Percentiles rank a stretch among this genome's conserved stretches.
Conservation (phyloP, 92 coral and sea anemone genomes). For the Isaurus tuberculatus region DNA sequence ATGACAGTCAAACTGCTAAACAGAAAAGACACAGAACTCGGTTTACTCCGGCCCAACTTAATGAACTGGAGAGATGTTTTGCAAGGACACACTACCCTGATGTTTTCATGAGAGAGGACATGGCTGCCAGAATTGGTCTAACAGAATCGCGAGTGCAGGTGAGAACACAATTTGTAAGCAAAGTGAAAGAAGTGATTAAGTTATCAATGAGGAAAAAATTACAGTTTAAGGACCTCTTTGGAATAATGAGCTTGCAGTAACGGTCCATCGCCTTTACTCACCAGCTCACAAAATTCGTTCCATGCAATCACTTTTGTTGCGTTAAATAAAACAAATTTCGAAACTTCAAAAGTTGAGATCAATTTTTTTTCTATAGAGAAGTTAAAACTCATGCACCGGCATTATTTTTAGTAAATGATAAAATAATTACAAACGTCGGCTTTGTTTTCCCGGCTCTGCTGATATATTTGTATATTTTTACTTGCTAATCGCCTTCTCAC, state of each 20-base stretch:
- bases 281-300: slow-evolving; percentile 4
- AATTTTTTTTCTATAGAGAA: neutral
- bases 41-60: slow-evolving; percentile 98
- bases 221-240: slow-evolving; percentile 76
- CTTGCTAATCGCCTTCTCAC: slow-evolving; percentile 93
- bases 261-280: slow-evolving; percentile 70
- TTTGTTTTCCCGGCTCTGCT: slow-evolving; percentile 81
- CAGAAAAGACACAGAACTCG: slow-evolving; percentile 99
- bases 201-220: slow-evolving; percentile 74
- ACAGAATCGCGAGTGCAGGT: slow-evolving; percentile 99
- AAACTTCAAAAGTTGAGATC: slow-evolving; percentile 24
- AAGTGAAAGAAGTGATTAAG: slow-evolving; percentile 55
- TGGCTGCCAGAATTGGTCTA: slow-evolving; percentile 95
- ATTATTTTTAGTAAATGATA: slow-evolving; percentile 78
- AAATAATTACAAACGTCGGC: slow-evolving; percentile 83
- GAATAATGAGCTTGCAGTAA: slow-evolving; percentile 93
- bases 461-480: slow-evolving; percentile 94
- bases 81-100: slow-evolving; percentile 99
- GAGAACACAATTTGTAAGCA: slow-evolving; percentile 49
- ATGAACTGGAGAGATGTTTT: slow-evolving; percentile 96
- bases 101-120: slow-evolving; percentile 97
- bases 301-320: slow-evolving; percentile 12
- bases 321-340: slow-evolving; percentile 37
- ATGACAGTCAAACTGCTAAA: slow-evolving; percentile 87
- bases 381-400: slow-evolving; percentile 74